Evolutionary conservation across 2,797 vertebrate genomes (phyloP).

Genomic region (Sebastiscus tertius): DNA sequence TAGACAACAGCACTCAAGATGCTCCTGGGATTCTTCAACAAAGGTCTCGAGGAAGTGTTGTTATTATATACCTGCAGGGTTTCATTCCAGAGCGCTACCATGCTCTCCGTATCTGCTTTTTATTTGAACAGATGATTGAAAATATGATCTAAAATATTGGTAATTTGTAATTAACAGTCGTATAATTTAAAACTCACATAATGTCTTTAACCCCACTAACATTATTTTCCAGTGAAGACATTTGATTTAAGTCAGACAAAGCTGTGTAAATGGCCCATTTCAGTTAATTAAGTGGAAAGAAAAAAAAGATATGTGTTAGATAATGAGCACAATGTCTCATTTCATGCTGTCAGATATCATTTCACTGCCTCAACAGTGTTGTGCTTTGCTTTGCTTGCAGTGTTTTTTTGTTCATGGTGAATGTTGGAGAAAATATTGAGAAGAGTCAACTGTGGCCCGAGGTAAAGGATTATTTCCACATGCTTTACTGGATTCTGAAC

Average conservation of each 20-base stretch:
- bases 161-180: neutral
- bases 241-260: neutral
- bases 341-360: neutral
- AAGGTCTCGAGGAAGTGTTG: conserved; percentile 66
- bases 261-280: neutral
- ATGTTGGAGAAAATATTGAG: conserved; percentile 68
- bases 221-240: neutral
- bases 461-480: conserved; percentile 75
- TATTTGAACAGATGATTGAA: neutral
- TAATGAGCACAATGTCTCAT: neutral
- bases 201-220: neutral
- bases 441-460: conserved; percentile 69
- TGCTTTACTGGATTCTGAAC: conserved; percentile 79
- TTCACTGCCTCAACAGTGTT: neutral
- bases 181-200: neutral
- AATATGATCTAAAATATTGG: neutral
- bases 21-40: conserved; percentile 53
- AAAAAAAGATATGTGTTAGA: neutral
- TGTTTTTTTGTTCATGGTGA: conserved; percentile 38
- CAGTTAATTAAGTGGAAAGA: neutral
- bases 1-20: conserved; percentile 39
- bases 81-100: neutral
- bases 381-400: conserved; percentile 58
- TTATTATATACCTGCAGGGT: neutral
- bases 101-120: neutral